phyloP scores from a whole-genome alignment of 2,888 invertebrate species.

The Hedychridium roseum region DNA sequence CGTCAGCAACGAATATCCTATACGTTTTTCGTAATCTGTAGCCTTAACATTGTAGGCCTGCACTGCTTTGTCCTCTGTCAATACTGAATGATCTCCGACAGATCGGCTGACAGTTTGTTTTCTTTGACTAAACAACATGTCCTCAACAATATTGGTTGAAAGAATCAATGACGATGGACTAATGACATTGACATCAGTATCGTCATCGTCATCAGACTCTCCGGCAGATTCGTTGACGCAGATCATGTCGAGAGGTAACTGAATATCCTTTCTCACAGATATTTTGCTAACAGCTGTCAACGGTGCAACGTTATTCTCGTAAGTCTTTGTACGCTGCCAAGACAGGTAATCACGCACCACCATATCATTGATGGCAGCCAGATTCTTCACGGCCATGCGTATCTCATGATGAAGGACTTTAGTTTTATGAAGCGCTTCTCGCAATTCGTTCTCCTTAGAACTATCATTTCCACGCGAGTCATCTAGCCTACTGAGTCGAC shows the following conservation, averaged over 20 bases:
- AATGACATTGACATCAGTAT: conserved; percentile 7
- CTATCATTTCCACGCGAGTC: background rate
- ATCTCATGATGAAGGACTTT: conserved; percentile 43
- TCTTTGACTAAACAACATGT: conserved; percentile 42
- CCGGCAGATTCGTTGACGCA: conserved; percentile 50
- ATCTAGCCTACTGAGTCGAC: conserved; percentile 5
- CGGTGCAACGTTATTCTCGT: background rate
- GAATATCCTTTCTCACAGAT: background rate
- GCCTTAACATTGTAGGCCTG: conserved; percentile 45
- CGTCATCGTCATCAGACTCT: conserved; percentile 23
- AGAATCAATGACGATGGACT: conserved; percentile 20
- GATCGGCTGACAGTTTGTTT: conserved; percentile 33
- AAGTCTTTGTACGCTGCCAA: conserved; percentile 29
- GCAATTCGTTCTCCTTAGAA: conserved; percentile 1
- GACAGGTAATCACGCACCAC: conserved; percentile 42
- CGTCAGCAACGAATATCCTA: conserved; percentile 47
- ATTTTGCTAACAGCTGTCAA: conserved; percentile 1
- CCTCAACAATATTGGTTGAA: conserved; percentile 12
- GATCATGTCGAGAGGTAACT: conserved; percentile 46
- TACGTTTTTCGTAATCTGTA: conserved; percentile 54
- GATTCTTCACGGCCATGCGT: conserved; percentile 37
- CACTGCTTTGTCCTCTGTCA: conserved; percentile 36
- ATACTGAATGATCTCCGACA: conserved; percentile 27
- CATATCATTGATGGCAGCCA: conserved; percentile 48
- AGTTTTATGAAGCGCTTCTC: conserved; percentile 27